These are phyloP conservation scores for Spodoptera exigua DNA, from an alignment of 2,888 invertebrate species.

Conservation along the genomic window DNA sequence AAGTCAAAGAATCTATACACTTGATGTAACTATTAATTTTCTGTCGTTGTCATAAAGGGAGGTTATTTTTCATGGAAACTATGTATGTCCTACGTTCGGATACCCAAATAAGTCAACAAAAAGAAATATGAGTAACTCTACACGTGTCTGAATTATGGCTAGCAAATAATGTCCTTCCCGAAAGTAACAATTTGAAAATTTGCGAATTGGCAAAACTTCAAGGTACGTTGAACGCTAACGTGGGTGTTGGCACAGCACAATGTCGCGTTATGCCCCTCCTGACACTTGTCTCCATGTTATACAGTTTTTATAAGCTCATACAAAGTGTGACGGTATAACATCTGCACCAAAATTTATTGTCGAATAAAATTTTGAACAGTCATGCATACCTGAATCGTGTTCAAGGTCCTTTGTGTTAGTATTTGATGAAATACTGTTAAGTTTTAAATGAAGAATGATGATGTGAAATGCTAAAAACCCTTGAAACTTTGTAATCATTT, in stretches of 20 bases:
- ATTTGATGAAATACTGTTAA: constrained; percentile 41
- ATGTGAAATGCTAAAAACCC: constrained; percentile 14
- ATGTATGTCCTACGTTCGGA: neutral
- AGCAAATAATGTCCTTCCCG: constrained; percentile 31
- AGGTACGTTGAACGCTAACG: constrained; percentile 35
- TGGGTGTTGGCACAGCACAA: constrained; percentile 43
- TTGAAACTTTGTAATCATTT: constrained; percentile 17
- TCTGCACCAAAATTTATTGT: constrained; percentile 58
- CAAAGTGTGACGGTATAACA: constrained; percentile 38
- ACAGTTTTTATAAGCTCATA: constrained; percentile 48
- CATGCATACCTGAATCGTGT: constrained; percentile 51
- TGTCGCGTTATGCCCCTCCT: constrained; percentile 36
- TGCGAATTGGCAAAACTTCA: constrained; percentile 47
- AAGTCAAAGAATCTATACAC: no score
- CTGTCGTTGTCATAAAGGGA: no score
- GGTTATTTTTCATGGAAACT: no score
- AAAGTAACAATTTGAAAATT: constrained; percentile 35
- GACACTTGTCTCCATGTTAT: constrained; percentile 48
- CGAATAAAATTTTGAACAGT: constrained; percentile 54
- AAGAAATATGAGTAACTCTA: constrained; percentile 4
- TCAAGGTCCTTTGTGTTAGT: constrained; percentile 48
- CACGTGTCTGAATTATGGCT: constrained; percentile 13
- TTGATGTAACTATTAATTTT: no score
- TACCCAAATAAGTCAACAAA: constrained; percentile 7
- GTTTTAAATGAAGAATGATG: constrained; percentile 25